Evolutionary conservation across 2,888 invertebrate genomes (phyloP).

Genomic region (Thyatira batis): DNA sequence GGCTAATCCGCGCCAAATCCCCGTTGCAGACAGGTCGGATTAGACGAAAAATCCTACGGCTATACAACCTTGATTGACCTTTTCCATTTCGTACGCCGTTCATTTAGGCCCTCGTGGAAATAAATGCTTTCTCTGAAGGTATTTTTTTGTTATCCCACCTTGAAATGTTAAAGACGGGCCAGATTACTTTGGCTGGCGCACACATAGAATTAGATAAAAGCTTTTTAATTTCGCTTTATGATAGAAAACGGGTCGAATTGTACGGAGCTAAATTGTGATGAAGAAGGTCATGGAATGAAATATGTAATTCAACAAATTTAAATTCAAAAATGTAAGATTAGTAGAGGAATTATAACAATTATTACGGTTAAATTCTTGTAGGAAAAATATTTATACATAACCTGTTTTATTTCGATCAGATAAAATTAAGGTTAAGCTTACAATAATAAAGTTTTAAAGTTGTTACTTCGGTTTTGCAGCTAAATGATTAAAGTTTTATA

Average conservation of each 20-base stretch:
- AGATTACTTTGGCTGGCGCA: neutral
- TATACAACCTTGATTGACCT: constrained; percentile 10
- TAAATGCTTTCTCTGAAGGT: neutral
- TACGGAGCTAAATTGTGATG: neutral
- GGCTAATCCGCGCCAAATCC: constrained; percentile 6
- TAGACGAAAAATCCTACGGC: constrained; percentile 9
- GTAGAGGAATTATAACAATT: too few relatives aligned
- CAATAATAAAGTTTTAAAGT: neutral
- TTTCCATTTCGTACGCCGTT: constrained; percentile 8
- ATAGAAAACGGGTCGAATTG: neutral
- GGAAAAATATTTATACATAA: neutral
- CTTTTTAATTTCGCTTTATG: neutral
- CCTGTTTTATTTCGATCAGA: neutral
- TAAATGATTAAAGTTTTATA: neutral
- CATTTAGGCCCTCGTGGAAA: neutral
- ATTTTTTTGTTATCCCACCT: neutral
- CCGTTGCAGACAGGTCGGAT: constrained; percentile 13
- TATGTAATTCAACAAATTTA: neutral
- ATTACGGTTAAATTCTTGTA: neutral
- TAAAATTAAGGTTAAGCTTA: neutral
- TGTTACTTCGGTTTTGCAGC: neutral
- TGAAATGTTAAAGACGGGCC: neutral
- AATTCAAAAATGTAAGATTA: neutral
- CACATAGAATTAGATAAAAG: neutral
- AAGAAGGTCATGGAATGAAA: too few relatives aligned